Percentiles rank a stretch among this genome's conserved stretches.
phyloP scores from a whole-genome alignment of 1,140 invertebrate species.

The Drosophila busckii region DNA sequence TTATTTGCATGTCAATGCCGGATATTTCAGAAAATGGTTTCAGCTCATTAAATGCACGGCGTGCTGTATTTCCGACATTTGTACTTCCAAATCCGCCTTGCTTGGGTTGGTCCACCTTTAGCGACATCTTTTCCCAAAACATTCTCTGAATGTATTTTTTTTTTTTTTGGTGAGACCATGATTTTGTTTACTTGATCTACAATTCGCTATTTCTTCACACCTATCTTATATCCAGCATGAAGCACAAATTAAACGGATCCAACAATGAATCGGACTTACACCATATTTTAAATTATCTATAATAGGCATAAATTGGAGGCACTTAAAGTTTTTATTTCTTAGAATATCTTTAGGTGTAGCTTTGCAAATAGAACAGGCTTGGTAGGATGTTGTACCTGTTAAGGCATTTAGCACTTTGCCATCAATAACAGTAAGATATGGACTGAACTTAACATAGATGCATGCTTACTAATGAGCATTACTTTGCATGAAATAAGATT shows the following conservation, averaged over 20 bases:
- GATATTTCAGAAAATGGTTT: constrained; percentile 45
- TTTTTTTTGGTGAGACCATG: no score
- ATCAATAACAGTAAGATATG: constrained; percentile 4
- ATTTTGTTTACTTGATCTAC: no score
- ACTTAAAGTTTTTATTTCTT: constrained; percentile 8
- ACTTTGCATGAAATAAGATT: no score
- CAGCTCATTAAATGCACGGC: constrained; percentile 50
- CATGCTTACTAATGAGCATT: no score
- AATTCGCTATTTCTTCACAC: no score
- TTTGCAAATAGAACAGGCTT: constrained; percentile 7
- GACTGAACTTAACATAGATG: neutral
- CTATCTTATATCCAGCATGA: no score
- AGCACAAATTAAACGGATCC: no score
- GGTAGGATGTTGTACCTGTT: constrained; percentile 3
- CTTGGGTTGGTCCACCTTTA: constrained; percentile 8
- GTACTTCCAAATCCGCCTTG: constrained; percentile 40
- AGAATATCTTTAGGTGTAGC: constrained; percentile 3
- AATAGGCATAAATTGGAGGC: constrained; percentile 3
- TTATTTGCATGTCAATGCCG: constrained; percentile 39
- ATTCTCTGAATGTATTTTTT: constrained; percentile 14
- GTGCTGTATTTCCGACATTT: constrained; percentile 61
- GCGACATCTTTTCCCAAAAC: constrained; percentile 10
- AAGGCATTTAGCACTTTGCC: constrained; percentile 4
- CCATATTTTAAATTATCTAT: constrained; percentile 8
- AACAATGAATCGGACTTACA: no score